These are phyloP conservation scores for Pipistrellus pipistrellus DNA, from an alignment of 2,797 vertebrate species.

Conservation along the genomic window DNA sequence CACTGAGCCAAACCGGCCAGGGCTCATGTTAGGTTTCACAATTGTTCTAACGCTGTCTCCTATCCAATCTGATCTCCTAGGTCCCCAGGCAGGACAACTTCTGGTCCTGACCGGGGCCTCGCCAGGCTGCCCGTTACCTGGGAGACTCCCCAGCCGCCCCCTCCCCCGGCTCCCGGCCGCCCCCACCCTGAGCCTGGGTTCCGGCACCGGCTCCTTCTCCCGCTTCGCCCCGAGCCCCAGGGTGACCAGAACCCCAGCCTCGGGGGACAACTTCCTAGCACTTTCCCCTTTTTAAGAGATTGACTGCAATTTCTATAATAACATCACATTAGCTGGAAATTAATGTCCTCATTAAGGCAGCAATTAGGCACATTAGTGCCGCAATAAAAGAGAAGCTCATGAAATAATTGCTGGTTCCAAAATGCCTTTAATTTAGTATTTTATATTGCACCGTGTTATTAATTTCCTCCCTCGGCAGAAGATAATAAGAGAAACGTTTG, in stretches of 20 bases:
- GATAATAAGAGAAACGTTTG: constrained; percentile 83
- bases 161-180: not conserved
- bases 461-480: constrained; percentile 84
- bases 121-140: not conserved
- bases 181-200: not conserved
- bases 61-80: not conserved
- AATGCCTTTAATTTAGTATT: constrained; percentile 86
- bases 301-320: constrained; percentile 86
- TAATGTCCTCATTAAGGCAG: constrained; percentile 87
- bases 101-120: not conserved
- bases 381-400: constrained; percentile 86
- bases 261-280: constrained; percentile 67
- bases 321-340: constrained; percentile 86
- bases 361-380: constrained; percentile 85
- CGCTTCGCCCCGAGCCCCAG: constrained; percentile 40
- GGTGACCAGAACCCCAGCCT: constrained; percentile 73
- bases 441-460: constrained; percentile 84
- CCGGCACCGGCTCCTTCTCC: not conserved
- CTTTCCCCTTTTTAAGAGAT: constrained; percentile 81
- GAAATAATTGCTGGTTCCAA: constrained; percentile 86
- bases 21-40: not conserved
- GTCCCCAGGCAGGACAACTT: not conserved
- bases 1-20: no score
- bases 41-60: not conserved
- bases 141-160: no score